Percentiles rank a stretch among this genome's conserved stretches.
phyloP scores from a whole-genome alignment of 2,888 invertebrate species.

The Ceramica pisi region DNA sequence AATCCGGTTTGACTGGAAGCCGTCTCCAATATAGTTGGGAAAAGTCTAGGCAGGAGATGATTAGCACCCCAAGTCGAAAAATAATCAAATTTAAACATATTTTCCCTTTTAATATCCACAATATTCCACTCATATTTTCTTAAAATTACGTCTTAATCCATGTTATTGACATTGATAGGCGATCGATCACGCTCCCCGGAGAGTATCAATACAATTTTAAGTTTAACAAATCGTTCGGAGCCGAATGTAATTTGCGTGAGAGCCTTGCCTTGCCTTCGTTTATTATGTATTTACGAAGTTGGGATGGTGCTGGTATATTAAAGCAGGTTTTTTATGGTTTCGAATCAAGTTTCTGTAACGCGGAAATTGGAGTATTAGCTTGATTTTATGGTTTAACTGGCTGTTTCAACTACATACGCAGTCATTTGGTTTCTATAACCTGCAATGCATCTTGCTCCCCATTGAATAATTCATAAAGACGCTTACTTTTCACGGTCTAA shows the following conservation, averaged over 20 bases:
- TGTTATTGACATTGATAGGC: slow-evolving; percentile 79
- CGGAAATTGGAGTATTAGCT: neutral
- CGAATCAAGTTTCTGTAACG: neutral
- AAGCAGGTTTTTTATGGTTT: slow-evolving; percentile 35
- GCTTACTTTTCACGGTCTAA: too few species aligned
- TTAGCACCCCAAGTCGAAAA: neutral
- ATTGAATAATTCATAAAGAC: too few species aligned
- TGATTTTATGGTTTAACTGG: neutral
- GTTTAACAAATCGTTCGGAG: slow-evolving; percentile 82
- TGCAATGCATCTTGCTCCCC: too few species aligned
- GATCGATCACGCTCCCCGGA: slow-evolving; percentile 78
- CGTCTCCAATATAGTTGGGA: too few species aligned
- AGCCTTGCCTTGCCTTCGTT: slow-evolving; percentile 72
- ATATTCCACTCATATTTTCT: slow-evolving; percentile 40
- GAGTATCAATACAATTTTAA: slow-evolving; percentile 74
- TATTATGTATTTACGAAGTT: slow-evolving; percentile 60
- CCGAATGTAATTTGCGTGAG: slow-evolving; percentile 82
- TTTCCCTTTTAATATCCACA: slow-evolving; percentile 39
- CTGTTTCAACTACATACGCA: neutral
- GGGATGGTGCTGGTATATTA: slow-evolving; percentile 35
- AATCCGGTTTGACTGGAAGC: too few species aligned
- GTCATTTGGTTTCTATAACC: too few species aligned
- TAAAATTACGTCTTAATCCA: slow-evolving; percentile 47
- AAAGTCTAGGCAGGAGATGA: too few species aligned
- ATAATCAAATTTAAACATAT: neutral